Base-by-base conservation (phyloP, 2,888 invertebrate species). In the Villa cingulata region DNA sequence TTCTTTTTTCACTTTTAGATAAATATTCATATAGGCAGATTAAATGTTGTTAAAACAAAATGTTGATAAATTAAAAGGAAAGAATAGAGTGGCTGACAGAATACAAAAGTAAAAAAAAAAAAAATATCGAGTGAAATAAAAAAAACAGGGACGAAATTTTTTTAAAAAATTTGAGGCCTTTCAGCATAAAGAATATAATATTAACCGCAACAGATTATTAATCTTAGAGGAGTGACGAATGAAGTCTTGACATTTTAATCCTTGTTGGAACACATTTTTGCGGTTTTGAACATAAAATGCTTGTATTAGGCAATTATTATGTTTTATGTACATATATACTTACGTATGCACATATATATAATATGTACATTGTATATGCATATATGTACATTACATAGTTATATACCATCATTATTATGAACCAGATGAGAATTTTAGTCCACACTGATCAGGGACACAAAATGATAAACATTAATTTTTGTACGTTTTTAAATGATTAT, bases 191-290 rank as follows among this genome's bases (percentile, higher is more conserved):
- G 46, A 37, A 27, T 47, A 49, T 45, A 51, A 49, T 48, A 45
- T 49, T 45, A 48, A 51, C 53, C 51, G 48, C 51, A 53, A 53
- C 36, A 48, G 48, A 48, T 51, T 53, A 53, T 53, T 53, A 53
- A 53, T 52, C 53, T 53, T 52, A 45, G 43, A 47, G 50, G 53
- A 54, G 56, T 57, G 55, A 57, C 56, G 54, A 57, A 57, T 56
- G 56, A 54, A 56, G 53, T 57, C 56, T 55, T 57, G 57, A 57
- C 57, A 56, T 57, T 55, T 57, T 57, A 57, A 57, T 57, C 57
- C 57, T 57, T 53, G 53, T 53, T 56, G 51, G 41, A 53, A 55
- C 52, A 55, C 54, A 57, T 57, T 57, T 54, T 52, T 55, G 54
- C 49, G 57, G 55, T 56, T 56, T 55, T 49, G 44, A 43, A 45